phyloP scores from a whole-genome alignment of 1,140 invertebrate species.

The Andricus grossulariae region DNA sequence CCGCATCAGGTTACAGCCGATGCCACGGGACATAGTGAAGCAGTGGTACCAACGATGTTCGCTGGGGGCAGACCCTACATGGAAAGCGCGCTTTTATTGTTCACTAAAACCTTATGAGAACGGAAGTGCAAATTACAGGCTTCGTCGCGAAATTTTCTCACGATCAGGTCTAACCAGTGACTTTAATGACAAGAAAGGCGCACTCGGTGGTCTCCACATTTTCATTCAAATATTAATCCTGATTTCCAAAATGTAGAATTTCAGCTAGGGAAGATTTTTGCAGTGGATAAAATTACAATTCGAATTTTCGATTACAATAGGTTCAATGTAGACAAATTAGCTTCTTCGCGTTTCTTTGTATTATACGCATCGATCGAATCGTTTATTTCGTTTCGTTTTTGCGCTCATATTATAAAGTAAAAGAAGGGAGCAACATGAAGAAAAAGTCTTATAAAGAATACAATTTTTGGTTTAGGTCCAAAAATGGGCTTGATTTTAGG shows the following conservation, averaged over 20 bases:
- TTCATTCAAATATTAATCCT: neutral
- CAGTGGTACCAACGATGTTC: conserved; percentile 37
- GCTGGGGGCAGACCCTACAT: conserved; percentile 52
- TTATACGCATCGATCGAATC: too few species aligned
- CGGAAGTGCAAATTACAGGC: conserved; percentile 59
- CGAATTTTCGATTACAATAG: too few species aligned
- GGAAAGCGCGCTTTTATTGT: conserved; percentile 45
- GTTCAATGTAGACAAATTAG: too few species aligned
- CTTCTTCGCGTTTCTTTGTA: too few species aligned
- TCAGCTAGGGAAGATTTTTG: neutral
- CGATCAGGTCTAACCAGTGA: conserved; percentile 40
- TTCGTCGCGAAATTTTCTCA: conserved; percentile 49
- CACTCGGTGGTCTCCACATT: neutral
- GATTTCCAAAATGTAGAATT: neutral
- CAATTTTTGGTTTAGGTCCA: too few species aligned
- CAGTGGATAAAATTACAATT: too few species aligned
- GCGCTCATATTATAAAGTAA: too few species aligned
- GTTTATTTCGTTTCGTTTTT: too few species aligned
- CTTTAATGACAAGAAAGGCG: conserved; percentile 24
- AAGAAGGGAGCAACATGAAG: too few species aligned
- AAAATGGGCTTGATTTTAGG: too few species aligned
- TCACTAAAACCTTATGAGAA: conserved; percentile 56
- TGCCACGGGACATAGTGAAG: conserved; percentile 31
- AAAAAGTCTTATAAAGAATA: too few species aligned
- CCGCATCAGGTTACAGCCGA: conserved; percentile 52